Evolutionary conservation across 2,888 invertebrate genomes (phyloP), one percentile per base, ranked within the genome.

Genomic region (Thelaira solivaga): DNA sequence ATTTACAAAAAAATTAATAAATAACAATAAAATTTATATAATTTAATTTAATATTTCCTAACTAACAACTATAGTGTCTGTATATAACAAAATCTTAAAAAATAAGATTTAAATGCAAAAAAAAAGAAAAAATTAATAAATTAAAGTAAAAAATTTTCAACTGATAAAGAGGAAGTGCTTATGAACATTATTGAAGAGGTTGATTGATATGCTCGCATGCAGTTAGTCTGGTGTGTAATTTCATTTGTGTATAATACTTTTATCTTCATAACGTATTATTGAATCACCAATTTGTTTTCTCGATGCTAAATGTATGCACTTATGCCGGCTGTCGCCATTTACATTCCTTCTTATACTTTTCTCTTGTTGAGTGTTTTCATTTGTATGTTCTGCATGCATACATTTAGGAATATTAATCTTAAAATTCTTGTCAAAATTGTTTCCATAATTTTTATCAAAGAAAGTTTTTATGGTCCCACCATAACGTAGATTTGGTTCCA

Each of bases 401-500:
- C 86, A 86, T 51, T 82, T 81, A 36, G 83, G 83, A 77, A 85
- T 81, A 8, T 68, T 55, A 8, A 51, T 59, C 13, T 53, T 39
- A 18, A 51, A 39, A 26, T 62, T 64, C 11, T 64, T 65, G n/a
- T 65, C 53, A 41, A 57, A 39, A 18, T 64, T 78, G 36, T 53
- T 78, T 49, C 82, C 80, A 47, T 76, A 74, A 80, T 76, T 67
- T 68, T 81, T 76, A 73, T 84, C 80, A 79, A 89, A 80, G 81
- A 85, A 85, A 41, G 84, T 86, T 43, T 86, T 85, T 22, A 89
- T 85, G 59, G 93, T 89, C 83, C 92, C 92, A 41, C 89, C 89
- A 69, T 85, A 88, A 22, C 89, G 85, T 36, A 96, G 89, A 81
- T 93, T 93, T 53, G 96, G 96, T 86, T 97, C 97, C 6, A 94